These are phyloP conservation scores for Torymus texanus DNA, from an alignment of 2,888 invertebrate species.

Conservation along the genomic window DNA sequence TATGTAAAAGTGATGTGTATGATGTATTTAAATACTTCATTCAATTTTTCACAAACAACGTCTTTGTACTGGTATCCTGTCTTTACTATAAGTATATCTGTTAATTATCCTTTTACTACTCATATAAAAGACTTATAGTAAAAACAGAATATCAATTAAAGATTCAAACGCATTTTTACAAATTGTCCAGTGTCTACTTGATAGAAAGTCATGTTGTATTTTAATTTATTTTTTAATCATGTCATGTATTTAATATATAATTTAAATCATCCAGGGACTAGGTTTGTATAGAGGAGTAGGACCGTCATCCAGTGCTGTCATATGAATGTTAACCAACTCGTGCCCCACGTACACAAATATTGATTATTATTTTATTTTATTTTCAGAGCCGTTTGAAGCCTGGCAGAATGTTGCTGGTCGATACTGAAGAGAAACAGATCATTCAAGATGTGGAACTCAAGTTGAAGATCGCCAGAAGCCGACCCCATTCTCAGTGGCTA, in stretches of 20 bases:
- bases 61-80: conserved; percentile 60
- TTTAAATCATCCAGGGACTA: conserved; percentile 70
- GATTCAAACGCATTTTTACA: conserved; percentile 56
- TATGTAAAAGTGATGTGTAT: conserved; percentile 22
- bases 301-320: conserved; percentile 71
- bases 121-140: conserved; percentile 46
- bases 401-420: conserved; percentile 98
- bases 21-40: conserved; percentile 18
- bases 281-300: conserved; percentile 73
- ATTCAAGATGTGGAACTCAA: conserved; percentile 97
- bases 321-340: conserved; percentile 61
- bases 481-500: conserved; percentile 95
- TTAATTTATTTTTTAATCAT: conserved; percentile 71
- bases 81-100: conserved; percentile 52
- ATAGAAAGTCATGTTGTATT: conserved; percentile 66
- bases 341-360: conserved; percentile 24
- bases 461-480: conserved; percentile 87
- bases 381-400: conserved; percentile 96
- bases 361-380: conserved; percentile 61
- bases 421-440: conserved; percentile 91
- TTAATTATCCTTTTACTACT: conserved; percentile 1
- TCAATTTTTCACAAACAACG: conserved; percentile 40
- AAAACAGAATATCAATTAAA: conserved; percentile 61
- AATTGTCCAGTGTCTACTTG: conserved; percentile 57
- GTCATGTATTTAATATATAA: conserved; percentile 66